Conservation (phyloP, 2,113 vertebrate species). For the Mola mola region DNA sequence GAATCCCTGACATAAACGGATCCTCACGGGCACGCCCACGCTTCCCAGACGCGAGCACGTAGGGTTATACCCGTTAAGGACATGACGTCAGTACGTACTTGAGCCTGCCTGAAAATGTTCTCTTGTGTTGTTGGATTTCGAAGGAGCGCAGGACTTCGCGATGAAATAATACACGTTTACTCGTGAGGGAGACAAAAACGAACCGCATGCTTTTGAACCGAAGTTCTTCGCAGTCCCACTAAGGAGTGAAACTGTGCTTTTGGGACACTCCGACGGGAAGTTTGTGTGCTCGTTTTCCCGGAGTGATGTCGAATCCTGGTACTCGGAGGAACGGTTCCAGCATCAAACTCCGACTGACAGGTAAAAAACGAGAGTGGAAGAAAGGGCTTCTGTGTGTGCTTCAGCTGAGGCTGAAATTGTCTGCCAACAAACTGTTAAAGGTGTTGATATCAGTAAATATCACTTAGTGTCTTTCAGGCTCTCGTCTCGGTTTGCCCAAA, state of each 20-base stretch:
- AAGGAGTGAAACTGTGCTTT: slow-evolving; percentile 64
- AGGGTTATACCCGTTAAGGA: slow-evolving; percentile 61
- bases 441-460: not conserved
- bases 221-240: slow-evolving; percentile 49
- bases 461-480: slow-evolving; percentile 1
- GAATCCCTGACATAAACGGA: not conserved
- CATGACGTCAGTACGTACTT: slow-evolving; percentile 82
- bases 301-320: slow-evolving; percentile 96
- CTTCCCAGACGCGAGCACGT: slow-evolving; percentile 74
- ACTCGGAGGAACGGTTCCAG: slow-evolving; percentile 95
- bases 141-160: slow-evolving; percentile 79
- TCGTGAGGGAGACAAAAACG: slow-evolving; percentile 53
- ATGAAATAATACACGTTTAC: slow-evolving; percentile 78
- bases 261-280: slow-evolving; percentile 73
- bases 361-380: slow-evolving; percentile 70
- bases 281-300: slow-evolving; percentile 77
- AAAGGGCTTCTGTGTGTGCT: slow-evolving; percentile 46
- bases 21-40: slow-evolving; percentile 62
- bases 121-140: slow-evolving; percentile 79
- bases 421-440: rapidly evolving
- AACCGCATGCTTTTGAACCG: slow-evolving; percentile 47
- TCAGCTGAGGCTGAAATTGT: not conserved
- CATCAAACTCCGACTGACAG: slow-evolving; percentile 98
- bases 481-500: slow-evolving; percentile 58
- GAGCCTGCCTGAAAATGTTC: slow-evolving; percentile 87